phyloP scores from a whole-genome alignment of 2,797 vertebrate genomes.

The Myoxocephalus aenaeus region DNA sequence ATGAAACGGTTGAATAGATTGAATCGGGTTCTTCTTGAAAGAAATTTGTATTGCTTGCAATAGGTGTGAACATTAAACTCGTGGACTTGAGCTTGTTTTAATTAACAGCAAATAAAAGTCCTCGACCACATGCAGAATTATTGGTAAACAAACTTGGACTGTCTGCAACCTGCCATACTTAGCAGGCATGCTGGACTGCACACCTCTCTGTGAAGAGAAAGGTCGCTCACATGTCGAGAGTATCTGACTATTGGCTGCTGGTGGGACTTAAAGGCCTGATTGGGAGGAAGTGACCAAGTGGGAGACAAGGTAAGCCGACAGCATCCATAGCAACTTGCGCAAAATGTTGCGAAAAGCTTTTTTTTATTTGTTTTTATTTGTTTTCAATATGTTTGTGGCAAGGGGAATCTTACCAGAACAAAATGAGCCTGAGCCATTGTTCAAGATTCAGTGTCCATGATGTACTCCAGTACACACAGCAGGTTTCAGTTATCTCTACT shows the following conservation, averaged over 20 bases:
- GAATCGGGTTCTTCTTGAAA: constrained; percentile 14
- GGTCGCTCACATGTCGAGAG: constrained; percentile 23
- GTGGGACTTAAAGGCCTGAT: constrained; percentile 56
- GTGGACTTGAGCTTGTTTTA: not conserved
- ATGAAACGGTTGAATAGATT: not conserved
- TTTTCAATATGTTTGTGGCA: not conserved
- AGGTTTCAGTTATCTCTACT: not conserved
- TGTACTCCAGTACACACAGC: not conserved
- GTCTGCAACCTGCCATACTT: constrained; percentile 6
- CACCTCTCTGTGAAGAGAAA: constrained; percentile 40
- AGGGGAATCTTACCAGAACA: not conserved
- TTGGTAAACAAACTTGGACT: constrained; percentile 8
- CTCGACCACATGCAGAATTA: constrained; percentile 1
- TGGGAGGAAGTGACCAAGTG: constrained; percentile 63
- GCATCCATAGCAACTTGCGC: not conserved
- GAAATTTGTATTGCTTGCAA: constrained; percentile 9
- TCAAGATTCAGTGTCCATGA: not conserved
- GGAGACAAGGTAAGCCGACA: constrained; percentile 76
- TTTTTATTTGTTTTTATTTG: not conserved
- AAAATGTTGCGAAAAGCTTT: not conserved
- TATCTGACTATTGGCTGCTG: constrained; percentile 59
- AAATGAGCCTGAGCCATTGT: not conserved
- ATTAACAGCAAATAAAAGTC: not conserved
- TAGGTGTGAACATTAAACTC: constrained; percentile 1
- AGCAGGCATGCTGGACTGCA: constrained; percentile 16